These are phyloP conservation scores for Mastacembelus armatus DNA, from an alignment of 2,797 vertebrate species.

Conservation along the genomic window DNA sequence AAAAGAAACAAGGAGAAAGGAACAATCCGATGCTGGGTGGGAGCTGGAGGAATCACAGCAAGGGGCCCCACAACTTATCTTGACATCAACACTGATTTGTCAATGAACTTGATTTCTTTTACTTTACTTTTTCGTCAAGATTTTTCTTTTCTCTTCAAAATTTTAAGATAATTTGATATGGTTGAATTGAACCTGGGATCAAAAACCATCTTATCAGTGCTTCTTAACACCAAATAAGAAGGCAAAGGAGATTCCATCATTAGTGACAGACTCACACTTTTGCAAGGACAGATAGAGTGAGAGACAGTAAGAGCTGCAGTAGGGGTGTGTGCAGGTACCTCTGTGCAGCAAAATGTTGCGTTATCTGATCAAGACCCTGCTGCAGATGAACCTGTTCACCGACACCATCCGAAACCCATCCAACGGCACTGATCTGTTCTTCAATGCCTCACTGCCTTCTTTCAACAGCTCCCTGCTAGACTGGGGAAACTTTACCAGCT, in stretches of 20 bases:
- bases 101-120: slow-evolving; percentile 38
- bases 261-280: slow-evolving; percentile 27
- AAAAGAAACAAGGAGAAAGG: slow-evolving; percentile 78
- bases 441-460: slow-evolving; percentile 81
- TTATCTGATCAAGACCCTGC: slow-evolving; percentile 95
- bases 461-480: slow-evolving; percentile 86
- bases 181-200: slow-evolving; percentile 19
- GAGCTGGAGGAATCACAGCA: slow-evolving; percentile 55
- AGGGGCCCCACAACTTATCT: slow-evolving; percentile 40
- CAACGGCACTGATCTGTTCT: slow-evolving; percentile 89
- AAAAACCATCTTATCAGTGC: slow-evolving; percentile 18
- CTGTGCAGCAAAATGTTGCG: slow-evolving; percentile 88
- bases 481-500: slow-evolving; percentile 83
- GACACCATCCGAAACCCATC: slow-evolving; percentile 86
- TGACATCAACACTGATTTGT: slow-evolving; percentile 37
- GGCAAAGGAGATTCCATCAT: background rate
- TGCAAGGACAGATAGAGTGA: slow-evolving; percentile 15
- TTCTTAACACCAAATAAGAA: background rate
- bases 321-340: slow-evolving; percentile 28
- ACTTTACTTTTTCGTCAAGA: slow-evolving; percentile 28
- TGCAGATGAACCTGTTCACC: slow-evolving; percentile 98
- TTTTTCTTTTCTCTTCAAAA: background rate
- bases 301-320: slow-evolving; percentile 12
- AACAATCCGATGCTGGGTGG: slow-evolving; percentile 74
- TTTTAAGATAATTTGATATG: slow-evolving; percentile 4